phyloP scores from a whole-genome alignment of 2,113 vertebrate species.

The Athene noctua region DNA sequence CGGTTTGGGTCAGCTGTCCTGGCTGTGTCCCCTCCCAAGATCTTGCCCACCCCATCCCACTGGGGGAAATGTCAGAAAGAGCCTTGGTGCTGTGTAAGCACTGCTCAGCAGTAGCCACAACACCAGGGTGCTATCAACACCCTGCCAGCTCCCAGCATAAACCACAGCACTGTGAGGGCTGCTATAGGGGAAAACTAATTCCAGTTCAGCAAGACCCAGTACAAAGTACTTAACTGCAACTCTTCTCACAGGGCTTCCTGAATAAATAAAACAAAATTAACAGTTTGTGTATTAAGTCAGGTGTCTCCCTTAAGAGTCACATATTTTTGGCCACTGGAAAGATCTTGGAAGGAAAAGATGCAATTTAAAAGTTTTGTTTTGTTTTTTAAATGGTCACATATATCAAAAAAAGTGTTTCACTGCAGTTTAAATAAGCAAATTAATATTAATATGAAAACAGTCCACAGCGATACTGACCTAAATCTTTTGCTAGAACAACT shows the following conservation, averaged over 20 bases:
- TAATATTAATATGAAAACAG: neutral
- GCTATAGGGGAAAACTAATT: too few relatives aligned
- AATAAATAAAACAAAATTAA: neutral
- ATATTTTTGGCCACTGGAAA: neutral
- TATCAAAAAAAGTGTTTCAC: neutral
- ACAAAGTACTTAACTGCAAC: neutral
- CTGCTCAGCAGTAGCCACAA: too few relatives aligned
- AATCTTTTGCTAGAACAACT: neutral
- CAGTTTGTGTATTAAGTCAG: neutral
- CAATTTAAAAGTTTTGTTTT: neutral
- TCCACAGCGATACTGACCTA: neutral
- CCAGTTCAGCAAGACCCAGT: too few relatives aligned
- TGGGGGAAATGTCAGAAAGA: too few relatives aligned
- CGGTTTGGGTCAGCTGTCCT: too few relatives aligned
- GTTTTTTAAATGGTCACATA: neutral
- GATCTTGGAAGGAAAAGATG: neutral
- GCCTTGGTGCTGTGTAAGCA: too few relatives aligned
- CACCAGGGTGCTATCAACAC: too few relatives aligned
- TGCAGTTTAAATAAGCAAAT: neutral
- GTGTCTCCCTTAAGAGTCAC: neutral
- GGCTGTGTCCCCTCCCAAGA: too few relatives aligned
- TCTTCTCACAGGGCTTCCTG: neutral
- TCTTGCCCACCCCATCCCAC: too few relatives aligned
- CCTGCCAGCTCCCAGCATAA: too few relatives aligned
- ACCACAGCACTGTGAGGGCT: too few relatives aligned